Base-by-base conservation (phyloP, 2,888 invertebrate genomes). In the Metellina segmentata region DNA sequence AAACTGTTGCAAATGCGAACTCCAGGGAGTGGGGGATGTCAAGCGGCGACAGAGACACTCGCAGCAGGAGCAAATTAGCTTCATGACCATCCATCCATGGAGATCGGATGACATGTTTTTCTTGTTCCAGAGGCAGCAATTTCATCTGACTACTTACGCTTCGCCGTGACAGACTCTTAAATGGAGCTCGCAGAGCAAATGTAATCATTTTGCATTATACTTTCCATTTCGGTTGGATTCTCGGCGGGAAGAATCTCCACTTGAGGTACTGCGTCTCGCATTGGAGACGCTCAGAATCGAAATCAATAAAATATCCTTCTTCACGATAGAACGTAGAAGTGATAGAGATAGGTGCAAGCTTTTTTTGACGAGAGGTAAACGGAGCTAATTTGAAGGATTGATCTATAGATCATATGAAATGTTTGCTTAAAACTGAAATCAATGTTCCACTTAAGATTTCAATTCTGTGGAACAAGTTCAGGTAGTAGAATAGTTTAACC, bases 11-110 rank as follows among this genome's bases (percentile, higher is more conserved):
- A 49, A 77, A 77, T 77, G n/a, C 49, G 16, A 19, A 8, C 74
- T 34, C 16, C 19, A 51, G 20, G 61, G 51, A 8, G 51, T 19
- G 19, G 77, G 53, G 61, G 13, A 16, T 20, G 79, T 34, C 79
- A 34, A 52, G 19, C 61, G 79, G 79, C 79, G 79, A 79, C 79
- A 79, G 79, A 61, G 61, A 61, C 13, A 53, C 79, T 79, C 61
- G 61, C 61, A 61, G 61, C 61, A 48, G 20, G 61, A 52, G 61
- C 79, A 79, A 79, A 79, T 79, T 79, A 61, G 79, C 79, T 61
- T 69, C 79, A 79, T 79, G 16, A 79, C n/a, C 79, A 79, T 79
- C 61, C 77, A 77, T 79, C 79, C 53, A 8, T 13, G 53, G 20
- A 13, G 79, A 79, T 79, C 61, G 53, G 79, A 34, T 61, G 51